phyloP scores from a whole-genome alignment of 2,113 vertebrate genomes.

The Lycocorax pyrrhopterus region DNA sequence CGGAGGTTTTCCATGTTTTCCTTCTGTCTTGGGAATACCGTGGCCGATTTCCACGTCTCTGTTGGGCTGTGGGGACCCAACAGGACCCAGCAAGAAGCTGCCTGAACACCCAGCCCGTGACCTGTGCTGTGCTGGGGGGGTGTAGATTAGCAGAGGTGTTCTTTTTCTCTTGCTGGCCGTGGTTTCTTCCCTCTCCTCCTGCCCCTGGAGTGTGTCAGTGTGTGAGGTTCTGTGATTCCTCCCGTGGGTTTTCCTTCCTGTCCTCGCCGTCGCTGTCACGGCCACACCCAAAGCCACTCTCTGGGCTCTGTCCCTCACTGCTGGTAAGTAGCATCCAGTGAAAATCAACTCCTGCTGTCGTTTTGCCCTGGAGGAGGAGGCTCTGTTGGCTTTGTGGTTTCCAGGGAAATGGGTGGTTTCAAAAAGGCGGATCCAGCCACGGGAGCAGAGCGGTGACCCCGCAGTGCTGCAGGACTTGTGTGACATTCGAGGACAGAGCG shows the following conservation, averaged over 20 bases:
- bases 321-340: not conserved
- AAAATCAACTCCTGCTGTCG: not conserved
- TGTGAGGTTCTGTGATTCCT: slow-evolving; percentile 12
- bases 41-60: not conserved
- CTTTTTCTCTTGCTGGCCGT: slow-evolving; percentile 30
- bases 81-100: slow-evolving; percentile 34
- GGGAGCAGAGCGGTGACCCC: not conserved
- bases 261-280: not conserved
- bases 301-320: not conserved
- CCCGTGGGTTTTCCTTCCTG: not conserved
- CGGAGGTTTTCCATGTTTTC: not conserved
- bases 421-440: not conserved
- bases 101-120: not conserved
- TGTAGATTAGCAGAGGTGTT: not conserved
- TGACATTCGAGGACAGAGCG: not conserved
- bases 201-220: not conserved
- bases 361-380: not conserved
- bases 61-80: not conserved
- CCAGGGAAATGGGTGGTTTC: not conserved
- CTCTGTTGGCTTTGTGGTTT: not conserved
- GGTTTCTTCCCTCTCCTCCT: not conserved
- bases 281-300: not conserved
- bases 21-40: not conserved
- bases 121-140: not conserved
- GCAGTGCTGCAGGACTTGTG: not conserved